phyloP scores from a whole-genome alignment of 2,797 vertebrate genomes.

The Alexandromys oeconomus region DNA sequence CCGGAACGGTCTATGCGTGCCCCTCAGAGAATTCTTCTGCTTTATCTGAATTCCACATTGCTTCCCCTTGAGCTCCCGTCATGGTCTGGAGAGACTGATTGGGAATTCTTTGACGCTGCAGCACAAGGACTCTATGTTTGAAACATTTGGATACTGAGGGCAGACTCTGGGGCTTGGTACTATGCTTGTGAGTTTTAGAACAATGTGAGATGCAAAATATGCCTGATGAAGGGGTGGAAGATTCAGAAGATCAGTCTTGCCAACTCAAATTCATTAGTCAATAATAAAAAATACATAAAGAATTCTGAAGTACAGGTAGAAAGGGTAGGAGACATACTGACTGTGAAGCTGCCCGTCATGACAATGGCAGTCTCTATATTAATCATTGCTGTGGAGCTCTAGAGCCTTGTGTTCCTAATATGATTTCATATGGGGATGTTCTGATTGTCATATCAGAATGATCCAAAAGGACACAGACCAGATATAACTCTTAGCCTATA shows the following conservation, averaged over 20 bases:
- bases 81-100: not conserved
- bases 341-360: not conserved
- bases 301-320: not conserved
- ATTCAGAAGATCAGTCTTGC: not conserved
- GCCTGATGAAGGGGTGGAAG: not conserved
- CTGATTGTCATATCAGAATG: conserved; percentile 23
- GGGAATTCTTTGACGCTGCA: not conserved
- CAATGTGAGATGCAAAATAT: not conserved
- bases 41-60: not conserved
- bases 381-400: not conserved
- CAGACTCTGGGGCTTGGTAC: not conserved
- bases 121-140: not conserved
- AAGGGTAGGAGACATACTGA: not conserved
- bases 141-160: not conserved
- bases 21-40: not conserved
- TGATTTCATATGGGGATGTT: conserved; percentile 32
- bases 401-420: not conserved
- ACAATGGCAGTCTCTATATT: not conserved
- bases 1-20: not conserved
- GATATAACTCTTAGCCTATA: not conserved
- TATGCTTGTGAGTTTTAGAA: not conserved
- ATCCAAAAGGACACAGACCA: not conserved
- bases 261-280: not conserved
- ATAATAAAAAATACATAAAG: not conserved
- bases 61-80: not conserved